Base-by-base conservation (phyloP, 2,888 invertebrate species). In the Nudaria mundana region DNA sequence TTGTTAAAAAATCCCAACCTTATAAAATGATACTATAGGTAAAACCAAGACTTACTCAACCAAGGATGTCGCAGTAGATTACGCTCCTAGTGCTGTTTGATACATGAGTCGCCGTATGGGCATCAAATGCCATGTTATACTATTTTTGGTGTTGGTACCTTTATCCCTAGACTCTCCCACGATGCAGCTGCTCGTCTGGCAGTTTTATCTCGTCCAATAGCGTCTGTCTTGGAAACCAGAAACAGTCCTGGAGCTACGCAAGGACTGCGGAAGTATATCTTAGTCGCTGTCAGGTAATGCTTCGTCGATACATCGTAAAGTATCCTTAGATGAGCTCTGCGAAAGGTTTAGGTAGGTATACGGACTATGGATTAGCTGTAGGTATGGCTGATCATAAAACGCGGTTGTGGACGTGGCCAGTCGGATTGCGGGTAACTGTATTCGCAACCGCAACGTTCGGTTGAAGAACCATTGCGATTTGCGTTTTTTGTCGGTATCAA, bases 221-320 rank as follows among this genome's bases (percentile, higher is more conserved):
- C 93, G 37, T 79, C 79, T 0, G 62, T 63, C 55, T 93, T 91
- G 46, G 92, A 92, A 40, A 94, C 85, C 32, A 95, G 85, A 70
- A 95, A 91, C 40, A 95, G 79, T 1, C 94, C 92, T 2, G 97
- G 97, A 14, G 92, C 91, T 47, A 87, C 90, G 20, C 95, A 90
- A 14, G 93, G 79, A 46, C 93, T 94, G 15, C 91, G 91, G 65
- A 95, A 94, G 76, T 95, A 96, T 72, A 93, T 91, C 57, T 93
- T 91, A 62, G 95, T 94, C 7, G 95, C 93, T 44, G 91, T 86
- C 54, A 93, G 83, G 71, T 97, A 97, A 80, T 97, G 95, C 37
- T 92, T 89, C 0, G 96, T 96, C 3, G 96, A 94, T 30, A 92
- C 91, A 40, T 93, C 91, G 65, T 95, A 90, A 76, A 96, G 94